Conservation (phyloP, 2,797 vertebrate species). For the Phoeniculus purpureus region DNA sequence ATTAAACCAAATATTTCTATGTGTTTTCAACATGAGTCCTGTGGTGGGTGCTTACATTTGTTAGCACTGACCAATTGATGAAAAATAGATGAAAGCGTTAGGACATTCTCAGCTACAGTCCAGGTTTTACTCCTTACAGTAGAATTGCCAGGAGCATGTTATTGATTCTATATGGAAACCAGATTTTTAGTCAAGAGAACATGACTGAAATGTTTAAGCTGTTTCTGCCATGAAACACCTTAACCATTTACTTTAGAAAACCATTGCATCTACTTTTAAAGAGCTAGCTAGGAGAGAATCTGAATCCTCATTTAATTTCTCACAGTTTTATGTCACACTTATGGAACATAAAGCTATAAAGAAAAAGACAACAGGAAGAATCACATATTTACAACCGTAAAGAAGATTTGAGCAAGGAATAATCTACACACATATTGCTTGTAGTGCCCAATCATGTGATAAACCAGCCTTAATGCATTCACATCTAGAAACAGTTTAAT, state of each 20-base stretch:
- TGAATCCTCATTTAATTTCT: not conserved
- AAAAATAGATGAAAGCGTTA: not conserved
- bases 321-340: not conserved
- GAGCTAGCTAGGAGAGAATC: not conserved
- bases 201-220: not conserved
- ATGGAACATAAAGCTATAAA: not conserved
- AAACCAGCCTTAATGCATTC: not conserved
- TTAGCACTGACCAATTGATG: not conserved
- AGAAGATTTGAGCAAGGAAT: not conserved
- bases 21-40: not conserved
- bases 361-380: not conserved
- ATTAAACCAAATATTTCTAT: not conserved
- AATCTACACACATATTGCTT: not conserved
- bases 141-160: not conserved
- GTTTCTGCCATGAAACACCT: not conserved
- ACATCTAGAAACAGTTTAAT: not conserved
- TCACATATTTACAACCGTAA: not conserved
- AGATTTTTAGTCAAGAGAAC: constrained; percentile 1
- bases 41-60: fast-evolving
- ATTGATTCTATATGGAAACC: constrained; percentile 11
- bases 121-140: not conserved
- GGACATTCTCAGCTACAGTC: not conserved
- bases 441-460: not conserved
- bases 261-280: not conserved
- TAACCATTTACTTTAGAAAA: constrained; percentile 6